Base-by-base conservation (phyloP, 2,888 invertebrate genomes). In the Caenorhabditis sinica region DNA sequence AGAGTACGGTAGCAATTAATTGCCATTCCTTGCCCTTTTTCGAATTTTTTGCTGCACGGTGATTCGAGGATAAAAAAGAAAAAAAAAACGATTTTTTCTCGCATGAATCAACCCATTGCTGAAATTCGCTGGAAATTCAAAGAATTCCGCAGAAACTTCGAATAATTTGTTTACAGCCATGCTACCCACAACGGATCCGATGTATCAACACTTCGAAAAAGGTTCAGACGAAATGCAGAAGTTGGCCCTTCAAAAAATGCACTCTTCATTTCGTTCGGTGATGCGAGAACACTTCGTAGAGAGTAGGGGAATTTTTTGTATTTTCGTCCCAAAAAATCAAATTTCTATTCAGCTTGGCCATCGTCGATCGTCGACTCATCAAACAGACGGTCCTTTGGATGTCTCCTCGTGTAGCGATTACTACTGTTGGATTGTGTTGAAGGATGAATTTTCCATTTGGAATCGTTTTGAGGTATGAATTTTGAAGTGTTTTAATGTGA, bases 401-500 rank as follows among this genome's bases (percentile, higher is more conserved):
- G 82, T 77, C 33, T 82, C 82, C 5, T 71, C 85, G 5, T 17
- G 82, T 13, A 85, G 82, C 53, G 82, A 85, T 0, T 74, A 56
- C 11, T 66, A 79, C 49, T 85, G 85, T 51, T 85, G 85, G 85
- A 66, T 82, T 2, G 25, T 82, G 30, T 82, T 82, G 0, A 53
- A 75, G 45, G 61, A 73, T 49, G 58, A 81, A 11, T 66, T 85
- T 63, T 79, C 71, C 43, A 82, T 85, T 43, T 85, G 85, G 85
- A 79, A 82, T 11, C 13, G 68, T n/a, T 6, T 25, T 0, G 82
- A 71, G 15, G 75, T 82, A 15, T 56, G 68, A 1, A 20, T 25
- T 43, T 6, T 36, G 1, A 40, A 20, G 20, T 0, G 28, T 63
- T 51, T 33, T 13, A 3, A 15, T 30, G 28, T 30, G 28, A 28